Evolutionary conservation across 1,140 invertebrate species (phyloP), one percentile per base, ranked within the genome.

Genomic region (Cydia strobilella): DNA sequence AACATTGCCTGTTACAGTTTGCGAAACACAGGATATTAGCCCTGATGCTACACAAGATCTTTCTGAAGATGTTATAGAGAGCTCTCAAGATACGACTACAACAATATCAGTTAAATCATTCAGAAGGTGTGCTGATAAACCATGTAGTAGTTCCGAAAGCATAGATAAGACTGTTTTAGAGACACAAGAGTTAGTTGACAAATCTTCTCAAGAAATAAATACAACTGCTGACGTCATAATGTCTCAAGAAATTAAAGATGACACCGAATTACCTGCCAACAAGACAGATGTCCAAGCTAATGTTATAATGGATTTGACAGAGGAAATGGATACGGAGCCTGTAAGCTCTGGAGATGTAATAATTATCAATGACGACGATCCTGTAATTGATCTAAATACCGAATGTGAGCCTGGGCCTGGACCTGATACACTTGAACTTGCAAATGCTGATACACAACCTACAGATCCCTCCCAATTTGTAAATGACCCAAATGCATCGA

Each of bases 21-120:
- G 62, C 25, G 74, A 76, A n/a, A 69, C 45, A 74, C 79, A 80
- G 73, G 69, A 73, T 13, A 66, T 23, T 6, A 31, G 13, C 15
- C 31, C 54, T 73, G 76, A 69, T 54, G 65, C 31, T 35, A 75
- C 75, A 51, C 78, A 84, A 54, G 82, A 86, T 63, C 59, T 77
- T 27, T 93, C 92, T 35, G 91, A 93, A 75, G 93, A 94, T 86
- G 65, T 93, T 10, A 94, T 94, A 74, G 92, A 93, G 80, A 93
- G 93, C 83, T 93, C 92, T 62, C 93, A 94, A 83, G 93, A 93
- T 75, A 84, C 85, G 63, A 73, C 87, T 20, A 91, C 89, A 59
- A 84, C 86, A 9, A 84, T 89, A 72, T 89, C 88, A 27, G 82
- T 88, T 2, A 90, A 86, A 80, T 80, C 90, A 27, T 75, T 77